Percentiles rank a stretch among this genome's conserved stretches.
Conservation (phyloP, 2,797 vertebrate species). For the Cynopterus sphinx region DNA sequence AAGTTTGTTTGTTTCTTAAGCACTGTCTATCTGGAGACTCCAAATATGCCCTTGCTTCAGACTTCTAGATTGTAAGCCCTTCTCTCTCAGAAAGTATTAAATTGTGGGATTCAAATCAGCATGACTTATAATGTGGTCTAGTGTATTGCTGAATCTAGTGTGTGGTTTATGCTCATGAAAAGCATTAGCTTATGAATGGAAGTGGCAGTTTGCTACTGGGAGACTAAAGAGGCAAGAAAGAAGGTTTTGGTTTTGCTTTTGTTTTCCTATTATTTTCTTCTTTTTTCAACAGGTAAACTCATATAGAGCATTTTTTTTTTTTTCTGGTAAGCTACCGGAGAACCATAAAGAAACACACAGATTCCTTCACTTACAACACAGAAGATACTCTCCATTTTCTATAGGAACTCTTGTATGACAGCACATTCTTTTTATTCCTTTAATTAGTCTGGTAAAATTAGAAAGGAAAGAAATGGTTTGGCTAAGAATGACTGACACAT, state of each 20-base stretch:
- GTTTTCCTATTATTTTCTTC: background rate
- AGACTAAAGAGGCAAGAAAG: slow-evolving; percentile 40
- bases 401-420: background rate
- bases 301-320: background rate
- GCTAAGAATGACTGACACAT: background rate
- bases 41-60: slow-evolving; percentile 3
- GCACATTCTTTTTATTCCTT: background rate
- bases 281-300: background rate
- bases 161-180: slow-evolving; percentile 6
- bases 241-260: background rate
- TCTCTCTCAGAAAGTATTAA: slow-evolving; percentile 34
- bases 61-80: background rate
- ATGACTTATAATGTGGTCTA: background rate
- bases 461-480: background rate
- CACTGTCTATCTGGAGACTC: background rate
- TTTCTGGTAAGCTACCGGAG: background rate
- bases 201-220: background rate
- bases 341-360: background rate
- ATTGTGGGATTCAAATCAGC: background rate
- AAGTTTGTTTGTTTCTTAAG: slow-evolving; percentile 49
- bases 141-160: background rate
- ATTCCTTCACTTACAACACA: background rate
- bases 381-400: slow-evolving; percentile 45
- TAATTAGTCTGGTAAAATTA: slow-evolving; percentile 6
- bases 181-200: background rate